Percentiles rank a stretch among this genome's conserved stretches.
These are phyloP conservation scores for Zeugodacus cucurbitae DNA, from an alignment of 1,140 invertebrate genomes.

Conservation along the genomic window DNA sequence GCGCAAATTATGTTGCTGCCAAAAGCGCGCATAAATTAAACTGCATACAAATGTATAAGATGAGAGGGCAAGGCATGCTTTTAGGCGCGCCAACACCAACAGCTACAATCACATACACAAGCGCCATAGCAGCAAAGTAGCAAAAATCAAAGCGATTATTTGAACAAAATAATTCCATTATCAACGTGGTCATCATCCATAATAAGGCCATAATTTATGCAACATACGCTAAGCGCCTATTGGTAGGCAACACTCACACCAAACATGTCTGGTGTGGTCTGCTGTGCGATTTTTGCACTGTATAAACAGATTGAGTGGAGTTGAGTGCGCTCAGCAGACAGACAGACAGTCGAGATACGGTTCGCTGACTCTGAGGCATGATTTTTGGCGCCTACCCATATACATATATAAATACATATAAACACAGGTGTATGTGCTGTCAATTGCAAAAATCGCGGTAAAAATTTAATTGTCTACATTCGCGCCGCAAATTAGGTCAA, in stretches of 20 bases:
- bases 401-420: background rate
- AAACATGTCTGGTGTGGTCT: background rate
- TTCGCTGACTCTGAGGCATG: background rate
- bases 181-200: background rate
- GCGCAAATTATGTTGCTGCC: background rate
- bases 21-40: background rate
- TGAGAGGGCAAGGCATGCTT: background rate
- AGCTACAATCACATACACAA: background rate
- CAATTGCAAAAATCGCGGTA: background rate
- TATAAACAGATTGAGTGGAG: background rate
- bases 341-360: no score
- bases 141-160: background rate
- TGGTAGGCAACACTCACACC: background rate
- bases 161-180: constrained; percentile 1
- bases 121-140: background rate
- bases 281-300: background rate
- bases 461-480: background rate
- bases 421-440: background rate
- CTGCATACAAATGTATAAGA: background rate
- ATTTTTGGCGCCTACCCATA: background rate
- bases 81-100: background rate
- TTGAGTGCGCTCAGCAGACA: background rate
- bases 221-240: background rate
- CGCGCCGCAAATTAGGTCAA: background rate
- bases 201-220: background rate